Conservation (phyloP, 1,140 invertebrate genomes). For the Elymnias hypermnestra region DNA sequence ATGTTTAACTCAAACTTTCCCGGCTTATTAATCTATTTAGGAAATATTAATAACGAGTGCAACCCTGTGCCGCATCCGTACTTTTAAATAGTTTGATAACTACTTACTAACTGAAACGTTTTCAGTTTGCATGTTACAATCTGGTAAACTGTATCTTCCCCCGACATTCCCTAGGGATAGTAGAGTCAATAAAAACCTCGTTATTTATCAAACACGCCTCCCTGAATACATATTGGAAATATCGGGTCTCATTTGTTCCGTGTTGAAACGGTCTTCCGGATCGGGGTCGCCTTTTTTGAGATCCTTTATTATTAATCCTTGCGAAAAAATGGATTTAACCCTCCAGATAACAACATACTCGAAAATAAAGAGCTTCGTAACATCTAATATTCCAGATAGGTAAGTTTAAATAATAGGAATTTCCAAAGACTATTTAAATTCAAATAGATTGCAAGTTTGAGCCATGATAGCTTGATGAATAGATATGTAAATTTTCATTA, state of each 20-base stretch:
- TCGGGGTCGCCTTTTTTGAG: background rate
- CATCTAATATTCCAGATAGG: too few species aligned
- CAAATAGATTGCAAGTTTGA: too few species aligned
- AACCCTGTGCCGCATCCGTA: too few species aligned
- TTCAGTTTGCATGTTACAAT: background rate
- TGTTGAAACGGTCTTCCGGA: background rate
- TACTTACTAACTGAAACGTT: too few species aligned
- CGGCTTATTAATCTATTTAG: too few species aligned
- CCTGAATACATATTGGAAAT: constrained; percentile 3
- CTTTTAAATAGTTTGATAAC: too few species aligned
- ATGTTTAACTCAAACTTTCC: too few species aligned
- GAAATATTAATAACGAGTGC: too few species aligned
- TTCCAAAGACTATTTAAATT: too few species aligned
- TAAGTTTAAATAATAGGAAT: too few species aligned
- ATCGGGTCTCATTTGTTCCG: constrained; percentile 4
- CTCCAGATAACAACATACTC: background rate
- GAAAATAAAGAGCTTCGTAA: background rate
- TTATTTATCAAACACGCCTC: constrained; percentile 3
- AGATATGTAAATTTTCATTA: too few species aligned
- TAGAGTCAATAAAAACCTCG: constrained; percentile 1
- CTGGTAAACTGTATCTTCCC: background rate
- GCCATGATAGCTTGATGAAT: too few species aligned
- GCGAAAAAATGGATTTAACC: constrained; percentile 4
- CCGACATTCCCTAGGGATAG: background rate
- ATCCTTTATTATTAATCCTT: background rate